Percentiles rank a stretch among this genome's conserved stretches.
phyloP scores from a whole-genome alignment of 2,113 vertebrate species.

The Corythornis vintsioides region DNA sequence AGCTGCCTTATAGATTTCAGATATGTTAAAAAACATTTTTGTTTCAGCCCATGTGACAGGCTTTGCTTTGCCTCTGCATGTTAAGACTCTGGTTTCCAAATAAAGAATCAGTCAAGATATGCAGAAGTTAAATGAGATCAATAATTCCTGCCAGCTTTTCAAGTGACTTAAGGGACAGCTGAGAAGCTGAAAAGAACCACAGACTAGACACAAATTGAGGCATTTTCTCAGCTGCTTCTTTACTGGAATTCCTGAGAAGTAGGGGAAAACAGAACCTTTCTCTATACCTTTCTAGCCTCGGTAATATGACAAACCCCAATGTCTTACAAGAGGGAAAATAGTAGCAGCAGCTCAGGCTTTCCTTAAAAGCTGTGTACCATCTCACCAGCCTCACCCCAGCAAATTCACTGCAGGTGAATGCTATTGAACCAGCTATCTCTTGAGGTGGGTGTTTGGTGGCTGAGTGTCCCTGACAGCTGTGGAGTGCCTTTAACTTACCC shows the following conservation, averaged over 20 bases:
- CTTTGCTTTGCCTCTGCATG: background rate
- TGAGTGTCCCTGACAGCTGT: background rate
- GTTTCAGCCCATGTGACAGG: background rate
- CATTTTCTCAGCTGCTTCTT: constrained; percentile 6
- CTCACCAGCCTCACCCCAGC: background rate
- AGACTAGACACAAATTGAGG: background rate
- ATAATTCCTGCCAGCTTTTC: constrained; percentile 25
- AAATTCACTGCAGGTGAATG: background rate
- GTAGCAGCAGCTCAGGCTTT: background rate
- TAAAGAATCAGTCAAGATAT: constrained; percentile 14
- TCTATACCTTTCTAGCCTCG: background rate
- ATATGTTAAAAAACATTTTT: background rate
- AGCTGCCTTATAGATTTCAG: background rate
- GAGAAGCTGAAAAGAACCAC: background rate
- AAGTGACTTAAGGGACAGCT: background rate
- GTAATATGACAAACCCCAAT: background rate
- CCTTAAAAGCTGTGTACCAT: background rate
- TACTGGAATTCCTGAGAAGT: background rate
- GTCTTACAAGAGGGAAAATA: background rate
- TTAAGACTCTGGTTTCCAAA: constrained; percentile 7
- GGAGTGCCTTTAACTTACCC: background rate
- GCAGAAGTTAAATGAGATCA: constrained; percentile 26
- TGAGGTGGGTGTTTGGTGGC: background rate
- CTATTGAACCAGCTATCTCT: background rate
- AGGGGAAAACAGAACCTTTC: background rate